Evolutionary conservation across 2,797 vertebrate species (phyloP).

Genomic region (Girardinus metallicus): DNA sequence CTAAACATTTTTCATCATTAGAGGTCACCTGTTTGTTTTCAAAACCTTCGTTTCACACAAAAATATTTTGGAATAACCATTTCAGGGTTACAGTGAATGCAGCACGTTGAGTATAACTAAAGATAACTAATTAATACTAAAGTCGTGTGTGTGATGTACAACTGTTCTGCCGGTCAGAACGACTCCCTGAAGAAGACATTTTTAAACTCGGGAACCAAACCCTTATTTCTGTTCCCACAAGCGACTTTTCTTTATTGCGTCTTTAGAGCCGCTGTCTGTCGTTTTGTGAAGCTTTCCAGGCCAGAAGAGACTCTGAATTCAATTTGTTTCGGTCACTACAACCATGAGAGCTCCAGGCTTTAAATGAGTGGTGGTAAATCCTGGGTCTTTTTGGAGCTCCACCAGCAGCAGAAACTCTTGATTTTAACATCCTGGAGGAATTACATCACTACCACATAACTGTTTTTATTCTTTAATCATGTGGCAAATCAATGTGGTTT

Average conservation of each 20-base stretch:
- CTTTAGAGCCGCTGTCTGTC: neutral
- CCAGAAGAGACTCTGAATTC: neutral
- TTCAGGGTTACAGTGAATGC: neutral
- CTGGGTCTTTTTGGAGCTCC: neutral
- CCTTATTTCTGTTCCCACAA: neutral
- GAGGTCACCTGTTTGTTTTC: neutral
- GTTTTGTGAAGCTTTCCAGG: neutral
- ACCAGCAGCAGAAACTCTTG: neutral
- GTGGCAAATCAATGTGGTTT: neutral
- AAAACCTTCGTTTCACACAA: neutral
- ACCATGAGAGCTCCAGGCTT: neutral
- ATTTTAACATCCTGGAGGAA: neutral
- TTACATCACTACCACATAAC: neutral
- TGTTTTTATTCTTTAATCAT: neutral
- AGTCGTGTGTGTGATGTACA: neutral
- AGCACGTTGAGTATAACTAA: neutral
- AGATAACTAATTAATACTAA: neutral
- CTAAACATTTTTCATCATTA: neutral
- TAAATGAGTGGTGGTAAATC: neutral
- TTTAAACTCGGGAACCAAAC: neutral
- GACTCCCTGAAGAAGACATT: neutral
- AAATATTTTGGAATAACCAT: neutral
- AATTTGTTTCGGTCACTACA: neutral
- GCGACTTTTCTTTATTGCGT: neutral
- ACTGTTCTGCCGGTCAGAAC: neutral